A percentile compares a stretch with the other conserved stretches of the same genome.
These are phyloP conservation scores for Branchellion lobata DNA, from an alignment of 2,888 invertebrate genomes.

Conservation along the genomic window DNA sequence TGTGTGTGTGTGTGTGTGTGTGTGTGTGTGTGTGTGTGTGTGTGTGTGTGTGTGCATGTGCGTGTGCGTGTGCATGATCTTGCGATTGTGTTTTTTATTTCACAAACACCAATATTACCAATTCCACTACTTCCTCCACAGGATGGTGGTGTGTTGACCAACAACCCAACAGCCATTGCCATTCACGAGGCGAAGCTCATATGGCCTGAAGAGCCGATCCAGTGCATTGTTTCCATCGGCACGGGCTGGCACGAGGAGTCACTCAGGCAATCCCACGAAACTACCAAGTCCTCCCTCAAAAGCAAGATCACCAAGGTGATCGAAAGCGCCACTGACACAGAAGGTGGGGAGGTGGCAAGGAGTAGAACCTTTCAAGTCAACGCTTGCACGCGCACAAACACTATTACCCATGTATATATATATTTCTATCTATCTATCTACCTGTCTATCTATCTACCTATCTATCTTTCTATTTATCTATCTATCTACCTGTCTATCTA, in stretches of 20 bases:
- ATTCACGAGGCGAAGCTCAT: conserved; percentile 81
- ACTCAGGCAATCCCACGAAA: conserved; percentile 53
- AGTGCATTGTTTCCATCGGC: conserved; percentile 80
- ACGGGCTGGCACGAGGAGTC: conserved; percentile 66
- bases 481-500: too few relatives aligned
- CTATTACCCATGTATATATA: too few relatives aligned
- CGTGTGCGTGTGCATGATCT: too few relatives aligned
- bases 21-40: too few relatives aligned
- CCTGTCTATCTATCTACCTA: too few relatives aligned
- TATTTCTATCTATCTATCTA: too few relatives aligned
- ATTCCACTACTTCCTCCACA: conserved; percentile 54
- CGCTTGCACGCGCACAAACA: too few relatives aligned
- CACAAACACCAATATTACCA: neutral
- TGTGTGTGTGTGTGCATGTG: too few relatives aligned
- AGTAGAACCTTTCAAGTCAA: too few relatives aligned
- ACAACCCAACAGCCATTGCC: conserved; percentile 85
- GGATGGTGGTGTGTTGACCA: conserved; percentile 81
- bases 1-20: neutral
- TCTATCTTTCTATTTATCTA: too few relatives aligned
- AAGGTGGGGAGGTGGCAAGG: conserved; percentile 54
- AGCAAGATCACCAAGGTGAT: conserved; percentile 73
- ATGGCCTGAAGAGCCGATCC: conserved; percentile 75
- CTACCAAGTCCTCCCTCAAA: conserved; percentile 70
- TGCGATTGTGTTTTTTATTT: too few relatives aligned
- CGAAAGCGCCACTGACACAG: conserved; percentile 61